These are phyloP conservation scores for Sympetrum striolatum DNA, from an alignment of 2,888 invertebrate species.

Conservation along the genomic window DNA sequence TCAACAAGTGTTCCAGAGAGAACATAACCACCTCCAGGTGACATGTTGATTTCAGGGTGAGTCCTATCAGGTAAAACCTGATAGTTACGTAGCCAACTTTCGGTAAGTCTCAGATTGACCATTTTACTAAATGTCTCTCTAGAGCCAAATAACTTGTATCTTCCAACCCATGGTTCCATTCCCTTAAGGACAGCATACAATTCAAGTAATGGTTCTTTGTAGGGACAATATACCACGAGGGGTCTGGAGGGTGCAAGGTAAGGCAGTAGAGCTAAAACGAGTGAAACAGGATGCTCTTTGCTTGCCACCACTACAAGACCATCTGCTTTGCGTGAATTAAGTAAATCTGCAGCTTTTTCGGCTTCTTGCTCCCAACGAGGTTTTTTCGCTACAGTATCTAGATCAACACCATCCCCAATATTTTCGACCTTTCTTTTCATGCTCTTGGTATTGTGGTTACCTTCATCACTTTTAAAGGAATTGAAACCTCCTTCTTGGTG, in stretches of 20 bases:
- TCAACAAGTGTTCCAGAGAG: slow-evolving; percentile 70
- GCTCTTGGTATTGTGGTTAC: not conserved
- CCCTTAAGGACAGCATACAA: slow-evolving; percentile 81
- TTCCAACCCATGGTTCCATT: slow-evolving; percentile 55
- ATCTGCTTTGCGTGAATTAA: slow-evolving; percentile 70
- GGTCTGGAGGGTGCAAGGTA: slow-evolving; percentile 83
- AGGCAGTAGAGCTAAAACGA: slow-evolving; percentile 76
- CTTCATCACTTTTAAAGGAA: not conserved
- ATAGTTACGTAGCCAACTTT: slow-evolving; percentile 88
- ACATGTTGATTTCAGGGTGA: slow-evolving; percentile 94
- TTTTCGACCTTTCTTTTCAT: not conserved
- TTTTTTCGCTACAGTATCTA: slow-evolving; percentile 59
- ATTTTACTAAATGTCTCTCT: slow-evolving; percentile 63
- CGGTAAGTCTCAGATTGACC: slow-evolving; percentile 78
- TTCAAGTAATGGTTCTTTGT: slow-evolving; percentile 84
- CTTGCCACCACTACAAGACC: slow-evolving; percentile 75
- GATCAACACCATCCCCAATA: slow-evolving; percentile 48
- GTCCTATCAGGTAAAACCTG: slow-evolving; percentile 91
- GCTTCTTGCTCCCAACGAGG: slow-evolving; percentile 76
- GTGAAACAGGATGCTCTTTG: slow-evolving; percentile 84
- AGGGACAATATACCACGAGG: slow-evolving; percentile 82
- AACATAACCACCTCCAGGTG: slow-evolving; percentile 86
- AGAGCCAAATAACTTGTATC: not conserved
- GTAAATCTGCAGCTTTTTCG: slow-evolving; percentile 65
- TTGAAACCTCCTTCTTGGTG: not conserved